Conservation (phyloP, 2,888 invertebrate species). For the Psylliodes chrysocephalus region DNA sequence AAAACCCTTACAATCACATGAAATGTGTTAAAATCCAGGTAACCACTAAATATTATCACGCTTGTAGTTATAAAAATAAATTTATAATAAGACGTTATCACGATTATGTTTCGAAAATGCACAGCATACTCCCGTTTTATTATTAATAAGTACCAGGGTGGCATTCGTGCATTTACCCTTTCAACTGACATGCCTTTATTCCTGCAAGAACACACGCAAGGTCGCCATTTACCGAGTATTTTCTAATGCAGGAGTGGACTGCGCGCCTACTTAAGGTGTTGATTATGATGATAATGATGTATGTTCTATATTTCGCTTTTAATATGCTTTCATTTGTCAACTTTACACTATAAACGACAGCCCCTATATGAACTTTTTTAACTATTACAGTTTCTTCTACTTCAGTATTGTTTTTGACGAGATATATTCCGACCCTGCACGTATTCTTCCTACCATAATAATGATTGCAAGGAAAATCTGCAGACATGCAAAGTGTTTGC, state of each 20-base stretch:
- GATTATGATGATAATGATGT: too few species aligned
- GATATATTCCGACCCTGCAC: not conserved
- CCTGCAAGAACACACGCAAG: constrained; percentile 2
- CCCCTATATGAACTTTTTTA: too few species aligned
- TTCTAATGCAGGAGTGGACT: not conserved
- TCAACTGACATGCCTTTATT: constrained; percentile 3
- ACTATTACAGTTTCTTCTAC: too few species aligned
- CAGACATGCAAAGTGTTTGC: constrained; percentile 31
- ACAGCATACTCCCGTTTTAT: constrained; percentile 14
- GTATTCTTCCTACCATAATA: constrained; percentile 22
- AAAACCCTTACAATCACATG: not conserved
- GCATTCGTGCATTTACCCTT: constrained; percentile 16
- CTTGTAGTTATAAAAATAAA: constrained; percentile 27
- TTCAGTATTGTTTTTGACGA: too few species aligned
- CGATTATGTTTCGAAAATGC: constrained; percentile 22
- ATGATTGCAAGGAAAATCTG: constrained; percentile 27
- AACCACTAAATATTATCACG: constrained; percentile 13
- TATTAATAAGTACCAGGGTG: constrained; percentile 10
- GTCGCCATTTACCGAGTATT: not conserved
- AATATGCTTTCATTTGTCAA: too few species aligned
- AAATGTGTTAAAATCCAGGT: constrained; percentile 17
- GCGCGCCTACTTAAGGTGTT: not conserved
- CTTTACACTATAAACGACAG: too few species aligned
- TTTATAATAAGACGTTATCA: constrained; percentile 16
- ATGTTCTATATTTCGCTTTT: too few species aligned